Conservation (phyloP, 2,888 invertebrate species). For the Lepidochrysops patricia region DNA sequence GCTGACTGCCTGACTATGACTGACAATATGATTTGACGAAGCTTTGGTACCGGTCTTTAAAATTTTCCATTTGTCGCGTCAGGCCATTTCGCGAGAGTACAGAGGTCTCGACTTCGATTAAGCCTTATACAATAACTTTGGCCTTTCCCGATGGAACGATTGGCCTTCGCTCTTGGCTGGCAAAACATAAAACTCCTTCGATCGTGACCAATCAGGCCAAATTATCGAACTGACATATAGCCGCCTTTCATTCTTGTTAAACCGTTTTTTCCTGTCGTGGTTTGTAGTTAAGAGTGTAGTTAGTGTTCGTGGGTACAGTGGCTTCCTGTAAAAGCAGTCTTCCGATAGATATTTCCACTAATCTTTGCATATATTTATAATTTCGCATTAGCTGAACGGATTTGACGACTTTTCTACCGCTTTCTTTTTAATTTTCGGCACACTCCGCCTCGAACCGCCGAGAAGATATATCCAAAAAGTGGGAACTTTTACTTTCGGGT, state of each 20-base stretch:
- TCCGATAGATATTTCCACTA: constrained; percentile 70
- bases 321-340: constrained; percentile 73
- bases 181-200: constrained; percentile 54
- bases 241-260: constrained; percentile 67
- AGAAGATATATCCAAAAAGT: not conserved
- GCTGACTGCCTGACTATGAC: constrained; percentile 45
- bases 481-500: not conserved
- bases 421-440: constrained; percentile 26
- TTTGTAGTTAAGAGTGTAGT: constrained; percentile 64
- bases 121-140: not conserved
- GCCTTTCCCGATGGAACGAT: not conserved
- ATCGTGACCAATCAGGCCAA: constrained; percentile 68
- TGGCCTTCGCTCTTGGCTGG: constrained; percentile 15
- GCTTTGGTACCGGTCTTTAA: constrained; percentile 15
- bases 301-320: constrained; percentile 65
- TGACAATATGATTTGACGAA: constrained; percentile 17
- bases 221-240: constrained; percentile 66
- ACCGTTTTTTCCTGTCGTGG: constrained; percentile 54
- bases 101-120: not conserved
- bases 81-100: not conserved
- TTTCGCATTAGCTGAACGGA: not conserved
- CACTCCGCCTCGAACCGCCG: constrained; percentile 27
- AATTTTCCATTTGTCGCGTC: not conserved
- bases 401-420: not conserved
- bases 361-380: constrained; percentile 40